Percentiles rank a stretch among this genome's conserved stretches.
phyloP scores from a whole-genome alignment of 2,888 invertebrate species.

The Catocala nupta region DNA sequence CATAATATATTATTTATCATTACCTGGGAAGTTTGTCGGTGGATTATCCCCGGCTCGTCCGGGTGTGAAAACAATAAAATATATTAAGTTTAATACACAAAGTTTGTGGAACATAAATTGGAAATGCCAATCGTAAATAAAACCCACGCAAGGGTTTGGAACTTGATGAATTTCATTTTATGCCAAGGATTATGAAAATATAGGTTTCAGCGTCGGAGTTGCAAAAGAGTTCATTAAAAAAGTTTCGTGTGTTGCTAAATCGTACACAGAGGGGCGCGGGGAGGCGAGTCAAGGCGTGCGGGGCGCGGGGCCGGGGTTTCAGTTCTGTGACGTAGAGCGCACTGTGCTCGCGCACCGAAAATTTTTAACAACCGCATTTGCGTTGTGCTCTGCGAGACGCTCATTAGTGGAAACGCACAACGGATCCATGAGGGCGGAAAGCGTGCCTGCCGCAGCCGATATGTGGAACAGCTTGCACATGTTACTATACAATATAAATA shows the following conservation, averaged over 20 bases:
- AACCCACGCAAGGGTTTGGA: slow-evolving; percentile 27
- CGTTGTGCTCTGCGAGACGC: slow-evolving; percentile 16
- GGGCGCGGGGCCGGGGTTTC: neutral
- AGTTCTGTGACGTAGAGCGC: slow-evolving; percentile 4
- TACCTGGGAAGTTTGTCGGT: slow-evolving; percentile 4
- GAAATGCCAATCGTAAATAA: slow-evolving; percentile 39
- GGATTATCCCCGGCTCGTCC: slow-evolving; percentile 4
- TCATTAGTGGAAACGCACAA: slow-evolving; percentile 30
- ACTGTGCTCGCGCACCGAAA: slow-evolving; percentile 38
- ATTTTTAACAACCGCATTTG: slow-evolving; percentile 40
- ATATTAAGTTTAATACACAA: slow-evolving; percentile 20
- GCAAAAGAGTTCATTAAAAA: slow-evolving; percentile 50
- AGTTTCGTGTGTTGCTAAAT: slow-evolving; percentile 41
- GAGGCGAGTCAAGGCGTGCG: neutral
- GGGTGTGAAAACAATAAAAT: slow-evolving; percentile 18
- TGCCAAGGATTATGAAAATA: slow-evolving; percentile 41
- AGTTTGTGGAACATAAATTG: slow-evolving; percentile 34
- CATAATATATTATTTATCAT: slow-evolving; percentile 5
- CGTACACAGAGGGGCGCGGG: neutral
- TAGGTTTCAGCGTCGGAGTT: slow-evolving; percentile 24
- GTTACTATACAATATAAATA: too few relatives aligned
- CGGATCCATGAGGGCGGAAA: neutral
- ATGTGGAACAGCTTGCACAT: neutral
- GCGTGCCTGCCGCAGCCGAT: neutral
- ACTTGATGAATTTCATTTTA: slow-evolving; percentile 36